Conservation (phyloP, 2,888 invertebrate genomes). For the Orthonychiurus folsomi region DNA sequence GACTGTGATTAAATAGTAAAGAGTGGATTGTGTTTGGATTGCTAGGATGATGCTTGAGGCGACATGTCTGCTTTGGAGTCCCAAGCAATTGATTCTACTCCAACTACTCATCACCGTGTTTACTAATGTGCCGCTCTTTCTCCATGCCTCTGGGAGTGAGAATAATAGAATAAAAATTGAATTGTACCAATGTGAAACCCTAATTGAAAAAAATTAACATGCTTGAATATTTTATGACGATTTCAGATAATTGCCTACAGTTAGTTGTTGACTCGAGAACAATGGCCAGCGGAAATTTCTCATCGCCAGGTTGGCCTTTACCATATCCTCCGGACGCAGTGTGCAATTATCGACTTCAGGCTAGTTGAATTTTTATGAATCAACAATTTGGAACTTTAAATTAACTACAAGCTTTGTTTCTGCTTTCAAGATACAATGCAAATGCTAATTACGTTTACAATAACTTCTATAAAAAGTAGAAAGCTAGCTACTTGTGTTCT, state of each 20-base stretch:
- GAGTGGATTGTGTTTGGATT: too few relatives aligned
- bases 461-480: too few relatives aligned
- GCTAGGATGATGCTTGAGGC: too few relatives aligned
- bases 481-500: too few relatives aligned
- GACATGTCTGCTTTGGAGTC: too few relatives aligned
- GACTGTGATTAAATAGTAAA: too few relatives aligned
- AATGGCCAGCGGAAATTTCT: slow-evolving; percentile 41
- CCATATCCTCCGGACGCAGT: slow-evolving; percentile 42
- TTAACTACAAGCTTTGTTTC: not conserved
- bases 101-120: not conserved
- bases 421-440: slow-evolving; percentile 3
- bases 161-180: too few relatives aligned
- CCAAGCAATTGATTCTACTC: not conserved
- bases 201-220: not conserved
- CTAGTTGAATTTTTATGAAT: not conserved
- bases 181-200: too few relatives aligned
- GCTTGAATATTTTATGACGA: too few relatives aligned
- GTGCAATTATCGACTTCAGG: slow-evolving; percentile 40
- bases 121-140: not conserved
- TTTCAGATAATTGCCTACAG: slow-evolving; percentile 22
- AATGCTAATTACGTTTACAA: too few relatives aligned
- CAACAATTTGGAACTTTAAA: not conserved
- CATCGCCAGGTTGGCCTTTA: slow-evolving; percentile 41
- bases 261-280: slow-evolving; percentile 30
- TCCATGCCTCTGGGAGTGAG: not conserved